phyloP scores from a whole-genome alignment of 2,113 vertebrate genomes.

The Embiotoca jacksoni region DNA sequence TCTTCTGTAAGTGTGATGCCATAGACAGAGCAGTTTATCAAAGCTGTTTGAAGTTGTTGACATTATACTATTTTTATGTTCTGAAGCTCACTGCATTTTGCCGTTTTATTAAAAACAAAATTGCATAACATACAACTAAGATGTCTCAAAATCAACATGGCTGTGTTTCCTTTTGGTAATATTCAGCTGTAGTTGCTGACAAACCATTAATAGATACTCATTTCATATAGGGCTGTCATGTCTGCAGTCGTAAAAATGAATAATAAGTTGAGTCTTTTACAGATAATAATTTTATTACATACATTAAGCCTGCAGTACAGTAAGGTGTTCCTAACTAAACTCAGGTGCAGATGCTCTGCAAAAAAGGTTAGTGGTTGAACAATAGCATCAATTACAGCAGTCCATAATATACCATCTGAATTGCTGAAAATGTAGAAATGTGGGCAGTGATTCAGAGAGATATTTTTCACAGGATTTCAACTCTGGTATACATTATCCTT shows the following conservation, averaged over 20 bases:
- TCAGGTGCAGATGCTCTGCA: too few species aligned
- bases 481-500: too few species aligned
- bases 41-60: too few species aligned
- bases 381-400: not conserved
- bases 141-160: not conserved
- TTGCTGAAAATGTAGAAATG: not conserved
- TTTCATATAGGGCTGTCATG: not conserved
- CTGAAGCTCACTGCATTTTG: not conserved
- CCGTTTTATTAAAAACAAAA: not conserved
- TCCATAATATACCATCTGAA: not conserved
- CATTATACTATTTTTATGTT: not conserved
- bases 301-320: too few species aligned
- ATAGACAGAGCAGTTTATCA: not conserved
- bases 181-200: not conserved
- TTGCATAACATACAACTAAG: not conserved
- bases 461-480: too few species aligned
- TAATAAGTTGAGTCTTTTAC: too few species aligned
- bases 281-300: too few species aligned
- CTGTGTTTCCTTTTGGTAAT: conserved; percentile 6
- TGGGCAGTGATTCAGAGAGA: not conserved
- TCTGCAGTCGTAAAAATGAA: too few species aligned
- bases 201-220: not conserved
- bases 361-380: not conserved
- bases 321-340: too few species aligned
- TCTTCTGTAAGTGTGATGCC: not conserved